A percentile compares a stretch with the other conserved stretches of the same genome.
Evolutionary conservation across 2,888 invertebrate genomes (phyloP).

Genomic region (Eurois occulta): DNA sequence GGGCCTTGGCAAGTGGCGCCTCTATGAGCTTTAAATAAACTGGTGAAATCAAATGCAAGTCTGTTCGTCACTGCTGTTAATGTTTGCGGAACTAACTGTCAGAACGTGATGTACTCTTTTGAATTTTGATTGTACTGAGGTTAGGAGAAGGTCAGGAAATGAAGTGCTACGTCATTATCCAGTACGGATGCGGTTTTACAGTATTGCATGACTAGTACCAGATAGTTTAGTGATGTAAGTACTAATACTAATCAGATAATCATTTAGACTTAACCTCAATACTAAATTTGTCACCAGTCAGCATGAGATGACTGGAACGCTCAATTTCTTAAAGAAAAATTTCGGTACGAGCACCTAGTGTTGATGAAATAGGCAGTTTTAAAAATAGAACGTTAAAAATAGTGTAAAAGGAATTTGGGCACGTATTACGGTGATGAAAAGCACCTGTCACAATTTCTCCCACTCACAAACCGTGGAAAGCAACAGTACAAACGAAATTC

Average conservation of each 20-base stretch:
- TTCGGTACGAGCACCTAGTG: neutral
- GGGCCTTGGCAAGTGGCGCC: slow-evolving; percentile 14
- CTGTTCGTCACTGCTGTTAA: slow-evolving; percentile 42
- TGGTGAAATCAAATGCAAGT: neutral
- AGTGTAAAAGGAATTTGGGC: slow-evolving; percentile 17
- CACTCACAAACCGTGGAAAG: slow-evolving; percentile 34
- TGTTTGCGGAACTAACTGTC: slow-evolving; percentile 55
- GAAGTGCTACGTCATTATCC: slow-evolving; percentile 31
- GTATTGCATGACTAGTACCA: slow-evolving; percentile 17
- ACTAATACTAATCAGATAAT: slow-evolving; percentile 7
- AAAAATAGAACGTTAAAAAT: slow-evolving; percentile 27
- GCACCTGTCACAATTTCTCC: slow-evolving; percentile 25
- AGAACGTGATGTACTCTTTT: slow-evolving; percentile 48
- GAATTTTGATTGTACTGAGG: slow-evolving; percentile 36
- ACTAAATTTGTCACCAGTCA: neutral
- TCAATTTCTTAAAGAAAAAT: neutral
- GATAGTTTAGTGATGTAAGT: slow-evolving; percentile 10
- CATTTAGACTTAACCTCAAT: slow-evolving; percentile 8
- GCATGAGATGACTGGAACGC: neutral
- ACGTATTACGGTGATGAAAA: slow-evolving; percentile 42
- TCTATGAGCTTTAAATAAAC: slow-evolving; percentile 13
- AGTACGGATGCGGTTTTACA: slow-evolving; percentile 11
- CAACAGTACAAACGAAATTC: slow-evolving; percentile 56
- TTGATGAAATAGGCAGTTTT: neutral
- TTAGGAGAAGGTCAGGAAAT: slow-evolving; percentile 44